Evolutionary conservation across 1,140 invertebrate genomes (phyloP).

Genomic region (Lepidurus couesii): DNA sequence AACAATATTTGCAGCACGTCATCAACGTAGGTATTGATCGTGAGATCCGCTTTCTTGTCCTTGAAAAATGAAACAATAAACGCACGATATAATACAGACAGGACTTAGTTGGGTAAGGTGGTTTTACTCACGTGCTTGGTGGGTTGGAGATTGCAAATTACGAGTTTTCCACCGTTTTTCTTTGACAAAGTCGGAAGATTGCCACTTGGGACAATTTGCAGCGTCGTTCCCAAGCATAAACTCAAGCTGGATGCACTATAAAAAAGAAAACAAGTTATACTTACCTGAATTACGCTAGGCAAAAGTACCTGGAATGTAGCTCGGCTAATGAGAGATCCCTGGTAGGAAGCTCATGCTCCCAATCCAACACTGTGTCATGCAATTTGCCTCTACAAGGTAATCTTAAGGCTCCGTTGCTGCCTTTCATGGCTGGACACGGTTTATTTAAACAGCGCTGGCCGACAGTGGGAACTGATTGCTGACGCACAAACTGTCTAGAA

Average conservation of each 20-base stretch:
- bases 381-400: constrained; percentile 77
- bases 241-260: constrained; percentile 79
- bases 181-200: constrained; percentile 84
- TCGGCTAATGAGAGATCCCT: constrained; percentile 80
- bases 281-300: background rate
- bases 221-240: constrained; percentile 88
- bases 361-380: constrained; percentile 93
- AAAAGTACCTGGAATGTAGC: constrained; percentile 70
- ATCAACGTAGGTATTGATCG: constrained; percentile 86
- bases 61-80: constrained; percentile 47
- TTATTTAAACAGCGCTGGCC: constrained; percentile 81
- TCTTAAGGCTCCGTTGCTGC: constrained; percentile 45
- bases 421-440: constrained; percentile 58
- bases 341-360: constrained; percentile 91
- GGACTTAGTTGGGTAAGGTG: constrained; percentile 5
- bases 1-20: constrained; percentile 70
- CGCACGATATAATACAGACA: constrained; percentile 30
- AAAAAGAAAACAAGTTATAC: constrained; percentile 36
- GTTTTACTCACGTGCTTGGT: constrained; percentile 82
- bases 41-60: constrained; percentile 85
- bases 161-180: constrained; percentile 80
- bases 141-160: constrained; percentile 92
- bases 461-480: constrained; percentile 73
- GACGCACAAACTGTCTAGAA: constrained; percentile 74
- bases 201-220: constrained; percentile 96